Evolutionary conservation across 1,140 invertebrate species (phyloP), one percentile per base, ranked within the genome.

Genomic region (Drosophila quadrilineata): DNA sequence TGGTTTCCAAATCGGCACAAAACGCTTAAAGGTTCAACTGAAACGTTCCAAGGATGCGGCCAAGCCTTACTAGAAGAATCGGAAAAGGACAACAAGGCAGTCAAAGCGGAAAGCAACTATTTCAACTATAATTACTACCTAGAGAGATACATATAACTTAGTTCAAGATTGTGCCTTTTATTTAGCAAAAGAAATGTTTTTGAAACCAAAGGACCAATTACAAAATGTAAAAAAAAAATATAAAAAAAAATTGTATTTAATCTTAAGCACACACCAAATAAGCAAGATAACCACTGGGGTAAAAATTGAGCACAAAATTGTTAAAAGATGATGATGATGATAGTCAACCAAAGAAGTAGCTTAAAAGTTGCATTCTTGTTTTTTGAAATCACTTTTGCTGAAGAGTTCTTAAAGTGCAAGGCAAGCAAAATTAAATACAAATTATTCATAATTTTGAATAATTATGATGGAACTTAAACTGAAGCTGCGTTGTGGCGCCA

Each of bases 1-100:
- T 92, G 96, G 97, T 73, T 99, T 98, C 91, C 97, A 98, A 91
- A 97, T 99, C 90, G 97, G 97, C 87, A 97, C 96, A 90, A 99
- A 99, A 91, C 94, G 97, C 90, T 94, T 99, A 74, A 99, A 99
- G 94, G 98, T 99, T 90, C 97, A 99, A 92, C 93, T 98, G 89
- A 99, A 99, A 93, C 93, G 97, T 91, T 95, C 96, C 82, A 98
- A 97, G 93, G 97, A 98, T 90, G 93, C 94, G 66, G 94, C 94
- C 71, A 94, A 95, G 92, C 95, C 95, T 85, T 96, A 96, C 91
- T 96, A 95, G 71, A 24, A 46, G 3, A 24, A 6, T 41, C 28
- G 24, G 21, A 8, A n/a, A 48, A n/a, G 48, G 6, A 38, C 19
- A 36, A 14, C 52, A 12, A 28, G 6, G 54, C 46, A 66, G 9